Conservation (phyloP, 2,797 vertebrate genomes). For the Dipus sagitta region DNA sequence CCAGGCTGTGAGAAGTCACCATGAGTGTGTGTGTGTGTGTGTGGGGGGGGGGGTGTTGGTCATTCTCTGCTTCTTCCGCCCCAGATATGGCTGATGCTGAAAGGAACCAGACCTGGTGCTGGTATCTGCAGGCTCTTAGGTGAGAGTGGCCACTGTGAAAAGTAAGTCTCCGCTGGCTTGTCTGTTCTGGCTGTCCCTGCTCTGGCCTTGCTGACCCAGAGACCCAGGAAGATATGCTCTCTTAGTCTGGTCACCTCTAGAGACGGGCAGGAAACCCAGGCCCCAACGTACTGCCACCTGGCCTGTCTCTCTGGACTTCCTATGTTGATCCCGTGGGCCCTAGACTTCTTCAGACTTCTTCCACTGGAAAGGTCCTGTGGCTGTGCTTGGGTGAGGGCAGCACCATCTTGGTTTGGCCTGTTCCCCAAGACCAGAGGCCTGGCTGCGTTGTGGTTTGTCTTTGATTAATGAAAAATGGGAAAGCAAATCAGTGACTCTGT, state of each 20-base stretch:
- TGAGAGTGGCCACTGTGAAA: not conserved
- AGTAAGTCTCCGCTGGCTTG: not conserved
- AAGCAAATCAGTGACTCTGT: slow-evolving; percentile 41
- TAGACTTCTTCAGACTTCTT: not conserved
- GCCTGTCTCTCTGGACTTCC: not conserved
- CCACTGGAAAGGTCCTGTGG: fast-evolving
- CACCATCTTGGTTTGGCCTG: not conserved
- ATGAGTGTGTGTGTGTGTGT: not conserved
- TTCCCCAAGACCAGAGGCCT: not conserved
- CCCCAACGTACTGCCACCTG: not conserved
- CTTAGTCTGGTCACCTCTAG: not conserved
- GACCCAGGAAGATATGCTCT: not conserved
- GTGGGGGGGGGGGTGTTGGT: not conserved
- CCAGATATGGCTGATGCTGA: slow-evolving; percentile 23
- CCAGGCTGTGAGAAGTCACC: not conserved
- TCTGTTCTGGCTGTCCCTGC: not conserved
- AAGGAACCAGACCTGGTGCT: slow-evolving; percentile 57
- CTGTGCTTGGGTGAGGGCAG: not conserved
- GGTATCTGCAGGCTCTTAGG: not conserved
- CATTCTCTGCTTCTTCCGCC: not conserved
- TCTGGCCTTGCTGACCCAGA: not conserved
- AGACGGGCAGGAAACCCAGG: not conserved
- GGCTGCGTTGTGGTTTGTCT: slow-evolving; percentile 15
- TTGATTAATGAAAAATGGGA: slow-evolving; percentile 67
- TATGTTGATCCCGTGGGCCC: no score